Base-by-base conservation (phyloP, 1,140 invertebrate genomes). In the Probaryconus sp. region DNA sequence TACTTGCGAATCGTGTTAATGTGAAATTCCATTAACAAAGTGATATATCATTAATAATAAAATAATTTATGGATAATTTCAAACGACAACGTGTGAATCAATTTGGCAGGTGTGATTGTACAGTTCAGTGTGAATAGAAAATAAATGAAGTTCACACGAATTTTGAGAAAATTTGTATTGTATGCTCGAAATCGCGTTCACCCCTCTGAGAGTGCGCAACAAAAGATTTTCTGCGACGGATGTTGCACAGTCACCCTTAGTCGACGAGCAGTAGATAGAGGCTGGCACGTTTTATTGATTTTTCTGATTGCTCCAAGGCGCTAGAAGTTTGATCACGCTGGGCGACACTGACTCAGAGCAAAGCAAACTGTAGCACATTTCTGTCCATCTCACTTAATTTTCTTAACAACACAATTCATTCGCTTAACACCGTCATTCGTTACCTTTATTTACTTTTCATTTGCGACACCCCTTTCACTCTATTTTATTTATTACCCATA, bases 231-330 rank as follows among this genome's bases (percentile, higher is more conserved):
- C 47, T 53, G 58, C 64, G 31, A 60, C 63, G 72, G 65, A 75
- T 75, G 65, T 69, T 69, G 58, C 38, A 48, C 61, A 67, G 72
- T 75, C 71, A 74, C 71, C 71, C 71, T n/a, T 56, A 48, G 26
- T 45, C 45, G 42, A 21, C 1, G 31, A 9, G 43, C 58, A 48
- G n/a, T n/a, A n/a, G 64, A 74, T 69, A 64, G 58, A 58, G 64
- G 64, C 64, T 37, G 71, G 60, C 64, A 55, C 68, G 48, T 65
- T 63, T 69, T 75, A 75, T 75, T 75, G 71, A 75, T 75, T 75
- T 75, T 69, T 53, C 64, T 38, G 37, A 75, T 75, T 53, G 53
- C 60, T 69, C 45, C 26, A 68, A 74, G 56, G 51, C 55, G 50
- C 6, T 26, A 21, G 48, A 56, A n/a, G n/a, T 42, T 45, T 10